Percentiles rank a stretch among this genome's conserved stretches.
phyloP scores from a whole-genome alignment of 1,140 invertebrate genomes.

The Akabosia matsudoensis region DNA sequence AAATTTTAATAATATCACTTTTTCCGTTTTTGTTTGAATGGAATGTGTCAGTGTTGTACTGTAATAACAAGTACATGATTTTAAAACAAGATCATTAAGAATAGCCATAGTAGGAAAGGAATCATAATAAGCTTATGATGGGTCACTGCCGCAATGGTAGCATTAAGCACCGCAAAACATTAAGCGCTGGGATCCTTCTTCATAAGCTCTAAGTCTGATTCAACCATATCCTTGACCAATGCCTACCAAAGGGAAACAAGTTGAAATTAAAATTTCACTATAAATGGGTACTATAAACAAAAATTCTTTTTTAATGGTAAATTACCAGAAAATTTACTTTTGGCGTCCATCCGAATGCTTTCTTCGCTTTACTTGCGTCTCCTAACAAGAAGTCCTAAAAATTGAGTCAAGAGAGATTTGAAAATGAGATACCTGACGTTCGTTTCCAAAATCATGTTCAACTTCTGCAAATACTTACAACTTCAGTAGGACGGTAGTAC shows the following conservation, averaged over 20 bases:
- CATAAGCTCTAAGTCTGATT: conserved; percentile 89
- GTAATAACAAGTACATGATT: too few species aligned
- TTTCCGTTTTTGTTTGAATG: too few species aligned
- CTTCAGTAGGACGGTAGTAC: conserved; percentile 96
- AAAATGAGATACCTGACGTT: too few species aligned
- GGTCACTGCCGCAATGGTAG: too few species aligned
- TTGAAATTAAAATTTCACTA: conserved; percentile 23
- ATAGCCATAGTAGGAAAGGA: too few species aligned
- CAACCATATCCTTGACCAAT: conserved; percentile 94
- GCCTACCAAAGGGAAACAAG: conserved; percentile 60
- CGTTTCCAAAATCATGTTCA: too few species aligned
- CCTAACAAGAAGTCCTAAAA: conserved; percentile 80
- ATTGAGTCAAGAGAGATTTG: neutral
- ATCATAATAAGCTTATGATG: too few species aligned
- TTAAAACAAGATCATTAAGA: too few species aligned
- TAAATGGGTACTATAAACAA: neutral
- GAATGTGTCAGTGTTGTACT: too few species aligned
- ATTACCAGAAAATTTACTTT: conserved; percentile 73
- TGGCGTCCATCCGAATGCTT: conserved; percentile 81
- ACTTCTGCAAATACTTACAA: conserved; percentile 63
- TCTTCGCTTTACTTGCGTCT: conserved; percentile 83
- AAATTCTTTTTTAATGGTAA: neutral
- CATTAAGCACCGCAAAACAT: conserved; percentile 35
- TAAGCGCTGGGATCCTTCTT: conserved; percentile 82
- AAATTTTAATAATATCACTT: too few species aligned